Evolutionary conservation across 37 sponge, comb jelly and placozoan species (phyloP).

Genomic region (Chondrilla cf. caribensis): DNA sequence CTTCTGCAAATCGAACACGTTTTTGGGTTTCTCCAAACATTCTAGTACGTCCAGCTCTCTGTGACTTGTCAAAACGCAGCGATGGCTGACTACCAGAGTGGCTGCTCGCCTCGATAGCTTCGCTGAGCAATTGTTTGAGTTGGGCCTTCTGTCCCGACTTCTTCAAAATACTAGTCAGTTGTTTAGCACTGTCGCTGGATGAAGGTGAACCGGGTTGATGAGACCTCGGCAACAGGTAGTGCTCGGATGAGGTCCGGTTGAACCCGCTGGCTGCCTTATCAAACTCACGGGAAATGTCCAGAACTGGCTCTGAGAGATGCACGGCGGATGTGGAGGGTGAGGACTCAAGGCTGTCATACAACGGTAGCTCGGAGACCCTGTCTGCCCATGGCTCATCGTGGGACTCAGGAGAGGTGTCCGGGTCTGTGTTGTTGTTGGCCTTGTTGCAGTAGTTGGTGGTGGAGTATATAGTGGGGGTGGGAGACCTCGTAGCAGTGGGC

Average conservation of each 20-base stretch:
- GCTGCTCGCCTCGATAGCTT: not conserved
- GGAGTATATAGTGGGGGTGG: not conserved
- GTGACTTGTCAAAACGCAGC: not conserved
- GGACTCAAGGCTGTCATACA: constrained; percentile 2
- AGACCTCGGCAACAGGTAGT: not conserved
- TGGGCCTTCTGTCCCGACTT: constrained; percentile 12
- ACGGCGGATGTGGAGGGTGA: not conserved
- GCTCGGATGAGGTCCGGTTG: not conserved
- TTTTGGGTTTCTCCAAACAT: not conserved
- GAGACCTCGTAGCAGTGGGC: too few species aligned
- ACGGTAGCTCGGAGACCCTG: not conserved
- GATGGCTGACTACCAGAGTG: not conserved
- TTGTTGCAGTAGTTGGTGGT: not conserved
- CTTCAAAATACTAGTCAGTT: constrained; percentile 15
- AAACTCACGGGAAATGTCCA: constrained; percentile 4
- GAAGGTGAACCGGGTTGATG: not conserved
- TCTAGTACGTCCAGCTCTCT: not conserved
- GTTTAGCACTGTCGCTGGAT: not conserved
- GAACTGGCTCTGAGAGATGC: constrained; percentile 21
- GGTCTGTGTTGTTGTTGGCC: not conserved
- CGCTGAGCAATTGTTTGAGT: constrained; percentile 9
- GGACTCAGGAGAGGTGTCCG: not conserved
- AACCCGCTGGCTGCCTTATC: not conserved
- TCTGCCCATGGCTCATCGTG: not conserved
- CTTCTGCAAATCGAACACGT: constrained; percentile 19